Percentiles rank a stretch among this genome's conserved stretches.
Evolutionary conservation across 2,113 vertebrate species (phyloP).

Genomic region (Psophia crepitans): DNA sequence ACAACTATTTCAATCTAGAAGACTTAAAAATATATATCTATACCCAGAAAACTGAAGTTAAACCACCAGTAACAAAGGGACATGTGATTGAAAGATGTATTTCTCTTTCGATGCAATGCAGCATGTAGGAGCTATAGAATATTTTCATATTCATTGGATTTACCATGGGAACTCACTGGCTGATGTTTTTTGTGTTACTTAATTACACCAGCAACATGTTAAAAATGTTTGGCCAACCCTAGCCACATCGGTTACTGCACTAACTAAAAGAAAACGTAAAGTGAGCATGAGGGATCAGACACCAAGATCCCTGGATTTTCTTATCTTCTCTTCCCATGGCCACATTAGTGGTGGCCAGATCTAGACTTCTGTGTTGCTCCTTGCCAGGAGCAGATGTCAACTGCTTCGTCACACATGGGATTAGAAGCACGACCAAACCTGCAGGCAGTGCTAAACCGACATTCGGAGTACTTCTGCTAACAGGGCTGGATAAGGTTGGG

Average conservation of each 20-base stretch:
- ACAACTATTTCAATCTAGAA: constrained; percentile 75
- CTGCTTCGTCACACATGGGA: not conserved
- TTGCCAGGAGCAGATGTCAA: not conserved
- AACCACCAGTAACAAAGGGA: not conserved
- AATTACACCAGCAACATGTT: not conserved
- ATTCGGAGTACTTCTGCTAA: not conserved
- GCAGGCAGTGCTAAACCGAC: not conserved
- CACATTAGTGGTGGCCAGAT: not conserved
- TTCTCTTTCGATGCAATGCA: not conserved
- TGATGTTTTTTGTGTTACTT: not conserved
- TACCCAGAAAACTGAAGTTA: not conserved
- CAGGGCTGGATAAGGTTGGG: not conserved
- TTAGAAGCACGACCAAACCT: not conserved
- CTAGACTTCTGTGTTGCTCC: not conserved
- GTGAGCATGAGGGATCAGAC: fast-evolving
- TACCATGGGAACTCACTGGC: not conserved
- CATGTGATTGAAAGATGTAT: not conserved
- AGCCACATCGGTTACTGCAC: not conserved
- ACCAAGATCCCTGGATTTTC: not conserved
- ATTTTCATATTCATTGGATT: not conserved
- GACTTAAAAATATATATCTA: constrained; percentile 42
- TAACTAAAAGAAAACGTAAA: not conserved
- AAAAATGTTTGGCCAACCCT: not conserved
- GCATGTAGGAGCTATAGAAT: not conserved
- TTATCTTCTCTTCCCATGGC: not conserved